A percentile compares a stretch with the other conserved stretches of the same genome.
phyloP scores from a whole-genome alignment of 2,113 vertebrate species.

The Vombatus ursinus region DNA sequence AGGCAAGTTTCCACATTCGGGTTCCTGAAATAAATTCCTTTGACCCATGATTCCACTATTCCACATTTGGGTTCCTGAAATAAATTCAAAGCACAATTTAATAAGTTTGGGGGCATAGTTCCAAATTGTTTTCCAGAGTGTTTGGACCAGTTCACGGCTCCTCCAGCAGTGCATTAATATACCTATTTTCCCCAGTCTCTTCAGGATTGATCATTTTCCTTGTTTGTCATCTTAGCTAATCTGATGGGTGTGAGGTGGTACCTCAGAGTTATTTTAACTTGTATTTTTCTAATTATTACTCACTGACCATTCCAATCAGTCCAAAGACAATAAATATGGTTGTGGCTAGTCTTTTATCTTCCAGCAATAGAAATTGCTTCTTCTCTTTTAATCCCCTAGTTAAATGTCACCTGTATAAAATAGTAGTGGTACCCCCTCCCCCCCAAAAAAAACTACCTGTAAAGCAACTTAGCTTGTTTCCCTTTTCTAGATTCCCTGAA shows the following conservation, averaged over 20 bases:
- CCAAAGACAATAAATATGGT: not conserved
- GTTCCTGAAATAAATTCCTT: conserved; percentile 99
- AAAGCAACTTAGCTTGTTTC: not conserved
- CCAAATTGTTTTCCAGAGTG: not conserved
- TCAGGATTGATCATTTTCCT: not conserved
- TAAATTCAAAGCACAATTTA: no score
- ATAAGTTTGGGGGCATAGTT: not conserved
- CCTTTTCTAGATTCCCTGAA: not conserved
- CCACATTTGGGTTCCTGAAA: no score
- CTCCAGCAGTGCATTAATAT: not conserved
- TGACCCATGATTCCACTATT: no score
- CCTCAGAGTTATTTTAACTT: not conserved
- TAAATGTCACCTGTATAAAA: not conserved
- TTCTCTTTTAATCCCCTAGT: not conserved
- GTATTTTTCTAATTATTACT: not conserved
- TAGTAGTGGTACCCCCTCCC: not conserved
- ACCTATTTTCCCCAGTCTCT: not conserved
- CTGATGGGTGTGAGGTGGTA: not conserved
- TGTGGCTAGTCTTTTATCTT: not conserved
- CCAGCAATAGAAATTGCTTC: not conserved
- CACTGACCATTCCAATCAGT: not conserved
- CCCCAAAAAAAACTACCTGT: not conserved
- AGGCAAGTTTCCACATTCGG: conserved; percentile 96
- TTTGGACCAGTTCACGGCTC: not conserved
- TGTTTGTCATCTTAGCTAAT: not conserved